Base-by-base conservation (phyloP, 30 jellyfish, hydroid and myxozoan genomes). In the Turritopsis dohrnii region DNA sequence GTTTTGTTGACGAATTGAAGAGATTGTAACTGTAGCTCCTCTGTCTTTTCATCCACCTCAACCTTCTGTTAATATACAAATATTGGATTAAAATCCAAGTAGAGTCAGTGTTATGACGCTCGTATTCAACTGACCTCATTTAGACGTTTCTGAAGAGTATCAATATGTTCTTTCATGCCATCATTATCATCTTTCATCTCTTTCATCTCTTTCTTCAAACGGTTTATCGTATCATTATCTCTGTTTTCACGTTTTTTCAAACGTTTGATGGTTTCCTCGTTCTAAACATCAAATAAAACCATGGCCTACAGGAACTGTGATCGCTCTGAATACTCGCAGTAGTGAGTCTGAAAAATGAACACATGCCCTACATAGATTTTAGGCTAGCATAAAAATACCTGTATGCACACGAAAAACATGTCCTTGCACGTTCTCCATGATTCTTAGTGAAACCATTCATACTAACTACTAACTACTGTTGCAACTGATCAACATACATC, bases 1-100 rank as follows among this genome's bases (percentile, higher is more conserved):
- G 29, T 3, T 66, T 66, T 66, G 76, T 66, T 66, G 29, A 66
- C 76, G 17, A 66, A 66, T 66, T 66, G 76, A 21, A 66, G 27
- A 21, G 76, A 66, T 66, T 66, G 76, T 17, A 66, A 66, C 76
- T 66, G 16, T 66, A 66, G 17, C 8, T 21, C 27, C 27, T 21
- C 76, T 3, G 29, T 26, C 17, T 66, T 17, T 26, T 66, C 17
- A 66, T 66, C 76, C 29, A 21, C 17, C 4, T 66, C 76, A 21
- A 5, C 76, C 29, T 66, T 66, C 76, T 66, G 76, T 66, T 21
- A 66, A 66, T 13, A 41, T 3, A 3, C 5, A 13, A 41, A 41
- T 41, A 41, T 3, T 41, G 60, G 13, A 41, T 41, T 3, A 41
- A 41, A 13, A 41, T 3, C 5, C 60, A 41, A 13, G 9, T 41